phyloP scores from a whole-genome alignment of 2,797 vertebrate species.

The Melanotaenia parkinsoni region DNA sequence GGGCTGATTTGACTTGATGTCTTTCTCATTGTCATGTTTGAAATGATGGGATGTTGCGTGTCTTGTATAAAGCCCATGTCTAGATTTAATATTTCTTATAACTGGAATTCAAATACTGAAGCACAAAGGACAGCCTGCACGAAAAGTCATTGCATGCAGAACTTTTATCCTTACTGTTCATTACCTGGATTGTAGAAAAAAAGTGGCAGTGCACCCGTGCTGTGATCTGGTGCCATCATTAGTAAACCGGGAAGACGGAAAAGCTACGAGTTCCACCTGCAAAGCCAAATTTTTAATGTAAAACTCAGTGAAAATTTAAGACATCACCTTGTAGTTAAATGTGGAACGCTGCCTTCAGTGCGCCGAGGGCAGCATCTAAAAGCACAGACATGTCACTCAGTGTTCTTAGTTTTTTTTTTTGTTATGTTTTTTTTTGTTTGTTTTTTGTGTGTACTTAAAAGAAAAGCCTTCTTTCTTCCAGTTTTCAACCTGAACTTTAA shows the following conservation, averaged over 20 bases:
- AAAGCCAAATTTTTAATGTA: slow-evolving; percentile 15
- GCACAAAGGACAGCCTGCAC: not conserved
- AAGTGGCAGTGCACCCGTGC: not conserved
- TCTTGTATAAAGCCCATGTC: not conserved
- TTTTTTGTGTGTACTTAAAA: slow-evolving; percentile 15
- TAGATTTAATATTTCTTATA: too few species aligned
- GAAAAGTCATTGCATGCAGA: not conserved
- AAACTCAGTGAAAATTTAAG: slow-evolving; percentile 17
- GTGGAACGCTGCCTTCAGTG: slow-evolving; percentile 38
- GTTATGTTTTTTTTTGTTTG: too few species aligned
- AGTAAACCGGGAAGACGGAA: slow-evolving; percentile 10
- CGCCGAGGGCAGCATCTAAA: slow-evolving; percentile 25
- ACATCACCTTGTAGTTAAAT: slow-evolving; percentile 23
- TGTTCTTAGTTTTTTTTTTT: not conserved
- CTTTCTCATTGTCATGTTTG: slow-evolving; percentile 13
- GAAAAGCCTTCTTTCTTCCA: not conserved
- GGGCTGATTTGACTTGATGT: slow-evolving; percentile 25
- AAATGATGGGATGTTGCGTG: not conserved
- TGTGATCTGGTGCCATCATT: slow-evolving; percentile 15
- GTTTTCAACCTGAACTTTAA: slow-evolving; percentile 5
- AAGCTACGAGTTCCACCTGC: slow-evolving; percentile 4
- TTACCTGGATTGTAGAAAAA: slow-evolving; percentile 18
- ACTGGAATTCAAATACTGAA: not conserved
- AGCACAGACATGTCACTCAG: slow-evolving; percentile 6
- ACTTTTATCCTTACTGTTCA: not conserved